Percentiles rank a stretch among this genome's conserved stretches.
These are phyloP conservation scores for Pelodytes ibericus DNA, from an alignment of 2,797 vertebrate genomes.

Conservation along the genomic window DNA sequence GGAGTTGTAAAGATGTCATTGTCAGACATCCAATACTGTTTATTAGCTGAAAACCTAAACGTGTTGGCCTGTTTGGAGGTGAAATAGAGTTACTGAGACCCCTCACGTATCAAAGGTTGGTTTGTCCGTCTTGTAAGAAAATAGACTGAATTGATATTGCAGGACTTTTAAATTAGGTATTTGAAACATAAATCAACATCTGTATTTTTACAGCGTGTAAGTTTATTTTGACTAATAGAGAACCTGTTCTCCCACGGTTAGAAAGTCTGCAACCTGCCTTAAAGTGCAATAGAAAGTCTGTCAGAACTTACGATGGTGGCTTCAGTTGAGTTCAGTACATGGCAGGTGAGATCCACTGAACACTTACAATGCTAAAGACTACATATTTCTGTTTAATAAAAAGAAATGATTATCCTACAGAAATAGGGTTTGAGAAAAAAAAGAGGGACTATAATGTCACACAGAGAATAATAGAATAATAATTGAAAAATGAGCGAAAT, in stretches of 20 bases:
- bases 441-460: too few relatives aligned
- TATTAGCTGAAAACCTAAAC: constrained; percentile 46
- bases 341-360: background rate
- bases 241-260: constrained; percentile 45
- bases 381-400: too few relatives aligned
- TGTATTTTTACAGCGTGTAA: constrained; percentile 42
- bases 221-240: constrained; percentile 31
- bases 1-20: constrained; percentile 51
- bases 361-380: too few relatives aligned
- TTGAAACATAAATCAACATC: constrained; percentile 52
- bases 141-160: constrained; percentile 40
- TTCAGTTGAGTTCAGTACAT: constrained; percentile 33
- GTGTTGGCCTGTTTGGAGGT: constrained; percentile 20
- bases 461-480: too few relatives aligned
- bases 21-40: constrained; percentile 50
- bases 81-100: constrained; percentile 10
- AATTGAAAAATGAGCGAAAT: too few relatives aligned
- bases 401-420: too few relatives aligned
- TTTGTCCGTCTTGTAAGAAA: constrained; percentile 39
- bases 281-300: constrained; percentile 52
- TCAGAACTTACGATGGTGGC: constrained; percentile 27
- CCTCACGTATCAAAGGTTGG: constrained; percentile 41
- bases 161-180: constrained; percentile 43
- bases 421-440: too few relatives aligned
- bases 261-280: constrained; percentile 8